Percentiles rank a stretch among this genome's conserved stretches.
Evolutionary conservation across 64 coral and sea anemone species (phyloP).

Genomic region (Dendrophyllia cribrosa): DNA sequence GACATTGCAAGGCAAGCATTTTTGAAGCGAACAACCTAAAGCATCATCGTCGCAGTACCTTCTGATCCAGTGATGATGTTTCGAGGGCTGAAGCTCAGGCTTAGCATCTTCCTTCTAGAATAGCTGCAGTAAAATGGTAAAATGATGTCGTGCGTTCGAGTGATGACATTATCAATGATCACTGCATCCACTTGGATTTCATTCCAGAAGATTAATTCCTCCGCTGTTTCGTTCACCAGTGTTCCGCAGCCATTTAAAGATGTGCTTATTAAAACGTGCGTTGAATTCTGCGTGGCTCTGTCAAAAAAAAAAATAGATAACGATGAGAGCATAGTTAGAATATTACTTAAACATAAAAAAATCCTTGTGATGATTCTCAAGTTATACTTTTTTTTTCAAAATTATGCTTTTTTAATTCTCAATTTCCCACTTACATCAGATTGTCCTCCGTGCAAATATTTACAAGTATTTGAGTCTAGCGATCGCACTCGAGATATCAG

Average conservation of each 20-base stretch:
- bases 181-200: slow-evolving; percentile 46
- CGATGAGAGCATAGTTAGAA: no score
- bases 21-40: not conserved
- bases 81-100: not conserved
- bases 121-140: slow-evolving; percentile 77
- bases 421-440: no score
- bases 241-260: slow-evolving; percentile 71
- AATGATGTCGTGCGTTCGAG: slow-evolving; percentile 54
- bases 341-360: no score
- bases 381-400: no score
- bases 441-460: no score
- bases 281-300: slow-evolving; percentile 39
- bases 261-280: slow-evolving; percentile 60
- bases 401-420: no score
- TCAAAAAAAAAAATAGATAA: not conserved
- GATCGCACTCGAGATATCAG: no score
- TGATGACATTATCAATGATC: slow-evolving; percentile 39
- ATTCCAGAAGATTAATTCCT: slow-evolving; percentile 54
- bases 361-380: no score
- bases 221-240: slow-evolving; percentile 61
- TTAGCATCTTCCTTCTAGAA: not conserved
- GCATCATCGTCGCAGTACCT: not conserved
- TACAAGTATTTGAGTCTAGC: no score
- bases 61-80: not conserved
- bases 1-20: no score